Conservation (phyloP, 2,888 invertebrate species). For the Entomobrya multifasciata region DNA sequence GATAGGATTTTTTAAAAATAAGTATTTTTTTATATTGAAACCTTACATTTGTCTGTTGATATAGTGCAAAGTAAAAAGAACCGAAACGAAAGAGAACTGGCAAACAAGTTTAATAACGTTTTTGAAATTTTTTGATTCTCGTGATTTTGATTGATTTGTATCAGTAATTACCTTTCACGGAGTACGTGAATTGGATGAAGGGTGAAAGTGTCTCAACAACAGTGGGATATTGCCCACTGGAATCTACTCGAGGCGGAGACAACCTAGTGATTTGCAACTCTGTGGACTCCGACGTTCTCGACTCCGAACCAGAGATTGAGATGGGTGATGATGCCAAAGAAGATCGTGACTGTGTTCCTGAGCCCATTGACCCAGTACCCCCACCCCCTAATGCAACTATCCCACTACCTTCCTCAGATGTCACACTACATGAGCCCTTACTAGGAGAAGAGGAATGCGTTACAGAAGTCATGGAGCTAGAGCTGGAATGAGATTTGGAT, state of each 20-base stretch:
- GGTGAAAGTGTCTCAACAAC: constrained; percentile 79
- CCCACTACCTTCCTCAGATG: constrained; percentile 73
- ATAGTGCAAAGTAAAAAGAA: constrained; percentile 40
- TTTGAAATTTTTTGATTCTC: constrained; percentile 21
- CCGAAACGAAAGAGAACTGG: constrained; percentile 38
- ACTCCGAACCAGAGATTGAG: constrained; percentile 79
- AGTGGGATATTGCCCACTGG: constrained; percentile 77
- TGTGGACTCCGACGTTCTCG: constrained; percentile 79
- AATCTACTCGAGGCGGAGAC: constrained; percentile 79
- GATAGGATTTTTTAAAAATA: not conserved
- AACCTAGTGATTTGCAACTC: constrained; percentile 79
- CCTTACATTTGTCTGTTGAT: not conserved
- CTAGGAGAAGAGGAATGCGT: constrained; percentile 70
- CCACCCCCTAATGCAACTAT: constrained; percentile 58
- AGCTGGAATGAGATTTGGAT: constrained; percentile 72
- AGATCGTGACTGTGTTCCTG: constrained; percentile 78
- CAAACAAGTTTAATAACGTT: constrained; percentile 27
- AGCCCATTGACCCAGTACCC: constrained; percentile 66
- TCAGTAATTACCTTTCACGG: constrained; percentile 79
- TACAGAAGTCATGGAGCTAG: constrained; percentile 66
- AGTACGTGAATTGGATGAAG: constrained; percentile 79
- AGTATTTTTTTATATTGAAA: not conserved
- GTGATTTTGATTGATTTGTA: constrained; percentile 58
- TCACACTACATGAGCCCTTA: constrained; percentile 71
- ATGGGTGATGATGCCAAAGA: constrained; percentile 79